phyloP scores from a whole-genome alignment of 2,113 vertebrate species.

The Microcebus murinus region DNA sequence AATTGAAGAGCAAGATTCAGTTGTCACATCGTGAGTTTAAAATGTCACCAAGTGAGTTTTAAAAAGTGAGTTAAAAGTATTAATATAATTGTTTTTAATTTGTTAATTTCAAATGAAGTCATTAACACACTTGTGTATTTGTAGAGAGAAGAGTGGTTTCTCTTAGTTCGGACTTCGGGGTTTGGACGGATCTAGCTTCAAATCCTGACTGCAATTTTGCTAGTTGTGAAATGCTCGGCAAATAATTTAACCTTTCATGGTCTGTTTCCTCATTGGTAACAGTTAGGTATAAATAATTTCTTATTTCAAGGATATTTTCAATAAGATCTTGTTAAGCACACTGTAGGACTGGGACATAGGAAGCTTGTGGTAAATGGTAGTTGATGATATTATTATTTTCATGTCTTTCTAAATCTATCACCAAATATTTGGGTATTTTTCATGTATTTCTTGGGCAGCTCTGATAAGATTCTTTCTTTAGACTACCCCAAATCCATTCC shows the following conservation, averaged over 20 bases:
- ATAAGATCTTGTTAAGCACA: not conserved
- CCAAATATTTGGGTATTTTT: not conserved
- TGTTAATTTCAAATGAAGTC: conserved; percentile 22
- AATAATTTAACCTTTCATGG: not conserved
- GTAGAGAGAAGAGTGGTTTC: not conserved
- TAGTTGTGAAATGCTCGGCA: not conserved
- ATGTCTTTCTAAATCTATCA: not conserved
- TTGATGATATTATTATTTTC: not conserved
- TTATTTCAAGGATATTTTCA: not conserved
- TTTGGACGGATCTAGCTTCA: not conserved
- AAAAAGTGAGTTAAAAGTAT: not conserved
- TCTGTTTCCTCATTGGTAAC: not conserved
- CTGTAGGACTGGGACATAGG: not conserved
- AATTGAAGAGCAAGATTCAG: not conserved
- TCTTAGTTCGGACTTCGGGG: not conserved
- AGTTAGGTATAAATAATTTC: not conserved
- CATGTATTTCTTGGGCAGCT: not conserved
- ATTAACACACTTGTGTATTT: not conserved
- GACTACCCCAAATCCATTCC: not conserved
- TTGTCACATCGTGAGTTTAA: not conserved
- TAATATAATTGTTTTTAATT: not conserved
- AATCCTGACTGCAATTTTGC: not conserved
- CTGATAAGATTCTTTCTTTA: not conserved
- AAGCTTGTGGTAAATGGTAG: not conserved
- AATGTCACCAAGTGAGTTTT: not conserved